phyloP scores from a whole-genome alignment of 2,797 vertebrate genomes.

The Periophthalmus magnuspinnatus region DNA sequence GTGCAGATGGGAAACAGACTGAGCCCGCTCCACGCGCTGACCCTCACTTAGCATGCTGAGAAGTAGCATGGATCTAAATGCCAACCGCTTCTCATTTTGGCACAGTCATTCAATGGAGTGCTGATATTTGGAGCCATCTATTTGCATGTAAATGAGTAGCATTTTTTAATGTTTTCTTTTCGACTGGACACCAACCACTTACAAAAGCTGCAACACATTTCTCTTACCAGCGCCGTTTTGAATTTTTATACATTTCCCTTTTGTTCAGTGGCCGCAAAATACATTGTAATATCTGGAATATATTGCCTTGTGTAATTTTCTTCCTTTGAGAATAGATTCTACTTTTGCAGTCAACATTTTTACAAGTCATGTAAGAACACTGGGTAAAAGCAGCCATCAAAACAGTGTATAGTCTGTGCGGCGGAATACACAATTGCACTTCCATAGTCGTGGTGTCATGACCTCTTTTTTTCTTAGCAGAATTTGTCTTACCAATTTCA shows the following conservation, averaged over 20 bases:
- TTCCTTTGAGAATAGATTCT: neutral
- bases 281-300: neutral
- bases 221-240: neutral
- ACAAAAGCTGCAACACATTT: constrained; percentile 4
- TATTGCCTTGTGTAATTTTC: constrained; percentile 3
- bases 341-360: neutral
- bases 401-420: neutral
- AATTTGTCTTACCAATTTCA: constrained; percentile 84
- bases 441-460: neutral
- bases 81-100: constrained; percentile 46
- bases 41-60: constrained; percentile 38
- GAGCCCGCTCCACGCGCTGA: constrained; percentile 31
- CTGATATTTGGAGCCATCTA: constrained; percentile 47
- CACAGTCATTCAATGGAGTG: constrained; percentile 36
- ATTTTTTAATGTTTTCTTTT: constrained; percentile 16
- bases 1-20: constrained; percentile 50
- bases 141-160: constrained; percentile 29
- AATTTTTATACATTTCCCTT: constrained; percentile 3
- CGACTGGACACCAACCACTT: neutral
- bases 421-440: neutral
- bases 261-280: neutral
- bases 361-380: neutral
- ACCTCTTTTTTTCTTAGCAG: neutral
- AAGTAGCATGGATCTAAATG: constrained; percentile 59
- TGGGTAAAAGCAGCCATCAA: neutral